phyloP scores from a whole-genome alignment of 1,140 invertebrate species.

The Triops longicaudatus region DNA sequence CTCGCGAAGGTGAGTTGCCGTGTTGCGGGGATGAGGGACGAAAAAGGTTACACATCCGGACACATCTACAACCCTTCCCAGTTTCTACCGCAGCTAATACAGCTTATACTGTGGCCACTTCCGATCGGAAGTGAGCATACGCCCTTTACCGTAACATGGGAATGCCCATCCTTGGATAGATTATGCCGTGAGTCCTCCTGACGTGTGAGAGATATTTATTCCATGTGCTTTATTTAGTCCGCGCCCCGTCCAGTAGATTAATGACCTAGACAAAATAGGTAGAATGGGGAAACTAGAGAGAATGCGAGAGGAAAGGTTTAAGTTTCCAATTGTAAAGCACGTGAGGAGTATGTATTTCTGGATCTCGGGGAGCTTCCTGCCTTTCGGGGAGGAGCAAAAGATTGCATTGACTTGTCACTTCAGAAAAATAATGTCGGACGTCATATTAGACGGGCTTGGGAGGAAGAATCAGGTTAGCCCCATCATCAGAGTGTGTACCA shows the following conservation, averaged over 20 bases:
- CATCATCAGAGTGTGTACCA: background rate
- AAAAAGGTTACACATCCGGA: slow-evolving; percentile 11
- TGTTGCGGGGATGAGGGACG: background rate
- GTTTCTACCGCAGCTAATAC: slow-evolving; percentile 7
- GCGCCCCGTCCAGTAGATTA: slow-evolving; percentile 10
- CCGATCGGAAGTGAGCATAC: slow-evolving; percentile 14
- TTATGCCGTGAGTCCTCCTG: background rate
- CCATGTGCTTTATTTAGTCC: background rate
- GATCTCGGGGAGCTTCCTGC: background rate
- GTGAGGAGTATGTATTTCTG: background rate
- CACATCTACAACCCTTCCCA: background rate
- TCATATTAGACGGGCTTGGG: too few species aligned
- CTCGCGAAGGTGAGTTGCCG: background rate
- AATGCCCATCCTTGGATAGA: slow-evolving; percentile 14
- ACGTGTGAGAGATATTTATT: background rate
- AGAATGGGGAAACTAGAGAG: background rate
- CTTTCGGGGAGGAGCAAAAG: background rate
- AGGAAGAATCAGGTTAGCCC: background rate
- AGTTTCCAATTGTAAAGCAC: background rate
- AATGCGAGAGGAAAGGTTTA: background rate
- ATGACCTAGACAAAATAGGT: background rate
- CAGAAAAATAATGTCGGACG: too few species aligned
- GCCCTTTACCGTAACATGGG: slow-evolving; percentile 10
- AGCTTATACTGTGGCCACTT: slow-evolving; percentile 2
- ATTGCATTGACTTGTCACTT: too few species aligned